phyloP scores from a whole-genome alignment of 2,888 invertebrate species.

The Diplolepis rosae region DNA sequence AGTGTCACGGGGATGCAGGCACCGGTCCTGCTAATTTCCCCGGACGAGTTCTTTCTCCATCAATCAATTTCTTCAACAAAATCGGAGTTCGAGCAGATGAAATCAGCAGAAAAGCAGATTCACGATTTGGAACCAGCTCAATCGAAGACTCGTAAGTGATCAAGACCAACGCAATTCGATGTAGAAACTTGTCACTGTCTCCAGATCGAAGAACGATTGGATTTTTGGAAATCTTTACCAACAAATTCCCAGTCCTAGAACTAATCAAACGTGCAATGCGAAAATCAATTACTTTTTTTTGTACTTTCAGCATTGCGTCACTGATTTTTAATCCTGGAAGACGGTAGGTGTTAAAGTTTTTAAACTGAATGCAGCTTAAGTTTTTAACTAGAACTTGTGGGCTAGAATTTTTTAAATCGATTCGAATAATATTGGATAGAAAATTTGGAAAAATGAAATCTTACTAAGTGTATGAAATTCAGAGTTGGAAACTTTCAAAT shows the following conservation, averaged over 20 bases:
- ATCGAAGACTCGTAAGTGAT: slow-evolving; percentile 6
- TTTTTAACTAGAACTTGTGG: too few relatives aligned
- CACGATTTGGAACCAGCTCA: slow-evolving; percentile 5
- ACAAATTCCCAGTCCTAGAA: background rate
- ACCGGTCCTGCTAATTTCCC: slow-evolving; percentile 57
- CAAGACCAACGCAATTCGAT: slow-evolving; percentile 1
- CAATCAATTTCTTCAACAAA: slow-evolving; percentile 37
- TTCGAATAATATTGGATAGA: too few relatives aligned
- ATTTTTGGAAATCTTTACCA: slow-evolving; percentile 8
- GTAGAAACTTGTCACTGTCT: slow-evolving; percentile 24
- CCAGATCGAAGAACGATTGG: slow-evolving; percentile 2
- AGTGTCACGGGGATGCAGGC: slow-evolving; percentile 72
- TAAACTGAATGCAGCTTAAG: too few relatives aligned
- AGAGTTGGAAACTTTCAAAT: too few relatives aligned
- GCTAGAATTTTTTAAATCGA: too few relatives aligned
- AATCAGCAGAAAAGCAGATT: slow-evolving; percentile 22
- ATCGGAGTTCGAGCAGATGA: slow-evolving; percentile 23
- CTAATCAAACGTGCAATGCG: background rate
- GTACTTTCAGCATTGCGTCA: background rate
- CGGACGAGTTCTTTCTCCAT: slow-evolving; percentile 42
- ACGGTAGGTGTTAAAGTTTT: background rate
- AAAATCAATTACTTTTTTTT: too few relatives aligned
- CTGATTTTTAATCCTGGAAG: background rate
- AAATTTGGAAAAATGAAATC: background rate
- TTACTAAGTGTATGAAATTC: too few relatives aligned